phyloP scores from a whole-genome alignment of 2,113 vertebrate genomes.

The Brachyhypopomus gauderio region DNA sequence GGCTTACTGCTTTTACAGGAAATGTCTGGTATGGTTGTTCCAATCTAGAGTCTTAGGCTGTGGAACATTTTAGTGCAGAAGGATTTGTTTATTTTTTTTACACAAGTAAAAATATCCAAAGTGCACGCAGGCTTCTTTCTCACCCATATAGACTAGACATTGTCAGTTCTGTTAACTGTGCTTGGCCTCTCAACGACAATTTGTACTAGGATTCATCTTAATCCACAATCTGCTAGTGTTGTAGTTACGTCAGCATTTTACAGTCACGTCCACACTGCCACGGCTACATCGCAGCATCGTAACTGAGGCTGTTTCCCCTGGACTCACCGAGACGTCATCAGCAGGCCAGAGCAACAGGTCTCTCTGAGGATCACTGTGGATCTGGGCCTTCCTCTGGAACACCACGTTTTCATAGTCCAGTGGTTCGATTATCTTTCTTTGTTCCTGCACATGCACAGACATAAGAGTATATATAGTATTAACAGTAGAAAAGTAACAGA shows the following conservation, averaged over 20 bases:
- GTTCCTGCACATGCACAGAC: constrained; percentile 79
- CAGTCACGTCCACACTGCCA: not conserved
- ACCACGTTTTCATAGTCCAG: constrained; percentile 96
- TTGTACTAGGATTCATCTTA: not conserved
- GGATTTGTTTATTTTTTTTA: no score
- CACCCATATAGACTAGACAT: not conserved
- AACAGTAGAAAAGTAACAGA: no score
- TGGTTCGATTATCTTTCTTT: constrained; percentile 92
- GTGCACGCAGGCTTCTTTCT: not conserved
- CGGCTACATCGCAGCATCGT: not conserved
- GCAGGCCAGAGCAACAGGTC: constrained; percentile 94
- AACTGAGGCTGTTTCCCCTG: constrained; percentile 11
- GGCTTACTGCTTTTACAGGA: no score
- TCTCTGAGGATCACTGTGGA: constrained; percentile 94
- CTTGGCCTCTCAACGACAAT: not conserved
- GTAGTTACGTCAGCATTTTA: not conserved
- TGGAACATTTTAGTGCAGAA: no score
- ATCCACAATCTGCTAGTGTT: not conserved
- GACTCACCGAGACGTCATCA: constrained; percentile 93
- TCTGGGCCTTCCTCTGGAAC: constrained; percentile 91
- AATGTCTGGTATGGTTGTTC: no score
- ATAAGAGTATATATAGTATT: not conserved
- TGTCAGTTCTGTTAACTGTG: not conserved
- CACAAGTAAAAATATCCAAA: no score
- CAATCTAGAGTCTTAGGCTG: no score